phyloP scores from a whole-genome alignment of 2,113 vertebrate species.

The Clupea harengus region DNA sequence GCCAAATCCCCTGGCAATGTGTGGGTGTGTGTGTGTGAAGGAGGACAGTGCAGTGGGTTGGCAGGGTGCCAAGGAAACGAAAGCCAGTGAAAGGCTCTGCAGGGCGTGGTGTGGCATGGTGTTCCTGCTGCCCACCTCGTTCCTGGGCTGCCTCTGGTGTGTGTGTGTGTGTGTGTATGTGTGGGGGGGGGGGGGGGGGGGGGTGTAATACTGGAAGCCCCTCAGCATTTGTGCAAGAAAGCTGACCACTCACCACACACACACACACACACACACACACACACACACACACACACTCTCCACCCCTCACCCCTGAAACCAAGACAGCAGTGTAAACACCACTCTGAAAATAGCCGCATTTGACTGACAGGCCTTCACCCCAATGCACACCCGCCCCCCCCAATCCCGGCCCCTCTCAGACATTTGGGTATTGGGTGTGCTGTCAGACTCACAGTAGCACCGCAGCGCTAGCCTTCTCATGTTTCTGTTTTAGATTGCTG shows the following conservation, averaged over 20 bases:
- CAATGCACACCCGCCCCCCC: neutral
- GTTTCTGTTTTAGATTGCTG: neutral
- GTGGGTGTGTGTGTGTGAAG: neutral
- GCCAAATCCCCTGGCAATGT: neutral
- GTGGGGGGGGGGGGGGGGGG: neutral
- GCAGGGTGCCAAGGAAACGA: neutral
- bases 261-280: neutral
- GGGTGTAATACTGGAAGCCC: slow-evolving; percentile 1
- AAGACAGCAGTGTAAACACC: neutral
- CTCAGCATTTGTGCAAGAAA: neutral
- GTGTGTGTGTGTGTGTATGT: slow-evolving; percentile 9
- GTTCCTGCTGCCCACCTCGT: neutral
- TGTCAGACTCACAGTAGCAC: neutral
- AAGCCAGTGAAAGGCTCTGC: neutral
- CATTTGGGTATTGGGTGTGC: neutral
- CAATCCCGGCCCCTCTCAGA: neutral
- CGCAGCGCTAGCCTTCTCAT: neutral
- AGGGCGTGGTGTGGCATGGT: slow-evolving; percentile 8
- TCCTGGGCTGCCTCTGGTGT: neutral
- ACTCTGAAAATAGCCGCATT: neutral
- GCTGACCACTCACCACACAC: neutral
- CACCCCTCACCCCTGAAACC: neutral
- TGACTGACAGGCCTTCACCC: neutral
- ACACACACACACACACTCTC: neutral
- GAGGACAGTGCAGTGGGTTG: slow-evolving; percentile 3